These are phyloP conservation scores for Sebastes hubbsi DNA, from an alignment of 2,797 vertebrate species.

Conservation along the genomic window DNA sequence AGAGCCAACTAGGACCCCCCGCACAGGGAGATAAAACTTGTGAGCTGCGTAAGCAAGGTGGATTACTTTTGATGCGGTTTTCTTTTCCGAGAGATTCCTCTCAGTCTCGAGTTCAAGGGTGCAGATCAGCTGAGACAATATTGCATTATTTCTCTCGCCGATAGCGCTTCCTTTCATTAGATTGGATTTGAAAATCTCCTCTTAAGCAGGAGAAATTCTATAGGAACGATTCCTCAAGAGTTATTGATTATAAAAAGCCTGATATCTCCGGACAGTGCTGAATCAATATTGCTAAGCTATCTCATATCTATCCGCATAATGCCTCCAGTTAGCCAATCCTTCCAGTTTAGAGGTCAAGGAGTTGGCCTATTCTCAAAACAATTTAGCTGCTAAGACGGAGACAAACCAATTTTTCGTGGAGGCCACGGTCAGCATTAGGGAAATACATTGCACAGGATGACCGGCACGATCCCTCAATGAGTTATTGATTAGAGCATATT, in stretches of 20 bases:
- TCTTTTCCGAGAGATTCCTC: not conserved
- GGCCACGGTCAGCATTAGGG: conserved; percentile 35
- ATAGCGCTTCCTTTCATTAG: conserved; percentile 35
- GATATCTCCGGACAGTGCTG: conserved; percentile 58
- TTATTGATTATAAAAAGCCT: conserved; percentile 68
- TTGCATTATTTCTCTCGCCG: conserved; percentile 31
- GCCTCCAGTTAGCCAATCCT: conserved; percentile 61
- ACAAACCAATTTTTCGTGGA: conserved; percentile 3
- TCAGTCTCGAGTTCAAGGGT: conserved; percentile 12
- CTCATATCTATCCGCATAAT: conserved; percentile 63
- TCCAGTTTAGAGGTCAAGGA: conserved; percentile 73
- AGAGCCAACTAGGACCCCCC: not conserved
- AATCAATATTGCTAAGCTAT: conserved; percentile 70
- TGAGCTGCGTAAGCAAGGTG: conserved; percentile 4
- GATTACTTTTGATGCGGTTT: conserved; percentile 14
- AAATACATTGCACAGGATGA: conserved; percentile 30
- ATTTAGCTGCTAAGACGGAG: conserved; percentile 36
- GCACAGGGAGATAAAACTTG: not conserved
- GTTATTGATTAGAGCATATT: conserved; percentile 49
- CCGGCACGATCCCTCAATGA: conserved; percentile 21
- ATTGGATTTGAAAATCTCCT: conserved; percentile 66
- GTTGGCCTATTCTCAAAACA: conserved; percentile 46
- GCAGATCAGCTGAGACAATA: conserved; percentile 31
- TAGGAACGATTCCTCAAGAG: conserved; percentile 44
- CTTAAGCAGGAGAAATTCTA: conserved; percentile 57